These are phyloP conservation scores for Petroica traversi DNA, from an alignment of 2,113 vertebrate genomes.

Conservation along the genomic window DNA sequence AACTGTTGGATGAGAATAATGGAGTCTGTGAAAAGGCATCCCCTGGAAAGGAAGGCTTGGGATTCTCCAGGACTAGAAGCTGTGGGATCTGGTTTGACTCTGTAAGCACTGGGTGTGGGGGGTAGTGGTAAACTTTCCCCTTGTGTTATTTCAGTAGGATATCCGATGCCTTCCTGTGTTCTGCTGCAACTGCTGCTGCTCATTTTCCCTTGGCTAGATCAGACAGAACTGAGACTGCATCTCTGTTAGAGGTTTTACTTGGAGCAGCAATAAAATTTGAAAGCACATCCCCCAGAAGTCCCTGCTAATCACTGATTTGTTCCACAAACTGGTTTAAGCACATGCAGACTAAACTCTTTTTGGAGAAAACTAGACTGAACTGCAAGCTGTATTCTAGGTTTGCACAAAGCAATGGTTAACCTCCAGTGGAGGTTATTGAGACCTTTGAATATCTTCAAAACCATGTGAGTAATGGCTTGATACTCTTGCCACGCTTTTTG, in stretches of 20 bases:
- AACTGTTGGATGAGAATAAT: neutral
- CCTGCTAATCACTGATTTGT: neutral
- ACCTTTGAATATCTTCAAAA: neutral
- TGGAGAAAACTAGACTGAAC: neutral
- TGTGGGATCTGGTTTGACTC: neutral
- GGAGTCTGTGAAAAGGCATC: neutral
- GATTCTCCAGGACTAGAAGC: neutral
- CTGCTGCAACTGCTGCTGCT: neutral
- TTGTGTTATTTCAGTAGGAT: neutral
- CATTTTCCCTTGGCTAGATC: neutral
- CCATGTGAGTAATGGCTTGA: neutral
- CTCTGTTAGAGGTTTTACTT: neutral
- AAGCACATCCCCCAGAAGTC: neutral
- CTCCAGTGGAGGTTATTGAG: neutral
- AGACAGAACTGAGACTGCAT: neutral
- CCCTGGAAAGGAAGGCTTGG: neutral
- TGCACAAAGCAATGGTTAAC: neutral
- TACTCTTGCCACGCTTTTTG: neutral
- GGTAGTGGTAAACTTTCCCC: neutral
- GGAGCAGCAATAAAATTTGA: neutral
- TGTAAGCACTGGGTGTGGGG: neutral
- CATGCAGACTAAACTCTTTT: neutral
- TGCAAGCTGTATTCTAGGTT: neutral
- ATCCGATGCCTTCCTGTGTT: neutral
- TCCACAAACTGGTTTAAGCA: neutral